phyloP scores from a whole-genome alignment of 1,140 invertebrate genomes.

The Proctacanthus coquilletti region DNA sequence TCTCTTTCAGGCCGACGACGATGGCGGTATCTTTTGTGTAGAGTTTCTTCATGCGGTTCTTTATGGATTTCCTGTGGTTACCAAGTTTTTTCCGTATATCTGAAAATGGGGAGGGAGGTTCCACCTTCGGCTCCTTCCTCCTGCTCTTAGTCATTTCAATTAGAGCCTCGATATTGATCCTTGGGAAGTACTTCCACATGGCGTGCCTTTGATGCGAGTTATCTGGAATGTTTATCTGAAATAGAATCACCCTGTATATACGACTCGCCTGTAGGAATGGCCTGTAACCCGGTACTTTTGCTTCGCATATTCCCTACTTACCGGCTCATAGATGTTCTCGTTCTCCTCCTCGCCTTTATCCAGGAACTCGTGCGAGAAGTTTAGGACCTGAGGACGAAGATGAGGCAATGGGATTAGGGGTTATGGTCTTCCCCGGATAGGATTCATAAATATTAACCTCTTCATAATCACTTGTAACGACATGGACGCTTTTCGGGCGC shows the following conservation, averaged over 20 bases:
- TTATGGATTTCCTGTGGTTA: slow-evolving; percentile 7
- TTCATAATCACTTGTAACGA: slow-evolving; percentile 5
- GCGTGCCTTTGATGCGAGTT: slow-evolving; percentile 1
- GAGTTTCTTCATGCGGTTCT: slow-evolving; percentile 4
- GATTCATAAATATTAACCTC: background rate
- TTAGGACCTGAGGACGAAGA: slow-evolving; percentile 1
- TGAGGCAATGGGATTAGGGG: background rate
- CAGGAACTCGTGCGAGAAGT: background rate
- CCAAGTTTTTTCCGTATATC: slow-evolving; percentile 7
- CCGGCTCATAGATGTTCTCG: slow-evolving; percentile 11
- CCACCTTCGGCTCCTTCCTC: too few relatives aligned
- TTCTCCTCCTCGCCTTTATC: slow-evolving; percentile 5
- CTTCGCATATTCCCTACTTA: slow-evolving; percentile 3
- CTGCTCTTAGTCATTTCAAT: slow-evolving; percentile 3
- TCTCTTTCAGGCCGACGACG: background rate
- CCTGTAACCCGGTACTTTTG: too few relatives aligned
- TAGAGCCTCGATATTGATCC: slow-evolving; percentile 6
- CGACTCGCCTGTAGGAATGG: too few relatives aligned
- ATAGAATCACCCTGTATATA: too few relatives aligned
- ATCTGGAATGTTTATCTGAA: slow-evolving; percentile 2
- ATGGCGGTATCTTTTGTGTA: background rate
- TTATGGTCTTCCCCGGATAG: background rate
- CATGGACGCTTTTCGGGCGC: slow-evolving; percentile 3
- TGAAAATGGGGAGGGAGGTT: slow-evolving; percentile 7
- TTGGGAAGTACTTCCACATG: slow-evolving; percentile 7